Conservation (phyloP, 2,113 vertebrate species). For the crab-eating macaque (Macaca fascicularis) region DNA sequence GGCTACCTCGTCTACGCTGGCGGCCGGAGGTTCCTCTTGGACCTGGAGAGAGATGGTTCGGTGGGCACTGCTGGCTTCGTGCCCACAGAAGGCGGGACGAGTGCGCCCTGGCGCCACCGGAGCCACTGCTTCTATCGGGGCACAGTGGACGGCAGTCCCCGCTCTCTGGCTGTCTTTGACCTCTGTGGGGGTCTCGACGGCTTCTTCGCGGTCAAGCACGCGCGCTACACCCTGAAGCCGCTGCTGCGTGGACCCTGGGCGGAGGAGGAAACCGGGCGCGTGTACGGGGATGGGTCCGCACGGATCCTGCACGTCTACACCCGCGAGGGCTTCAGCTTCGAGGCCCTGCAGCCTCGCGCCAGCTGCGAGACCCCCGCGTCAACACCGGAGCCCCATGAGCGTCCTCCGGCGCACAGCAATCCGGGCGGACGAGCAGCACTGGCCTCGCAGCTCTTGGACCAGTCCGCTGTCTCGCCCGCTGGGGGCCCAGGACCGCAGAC, state of each 20-base stretch:
- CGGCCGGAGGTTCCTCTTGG: conserved; percentile 91
- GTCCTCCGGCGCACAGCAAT: conserved; percentile 10
- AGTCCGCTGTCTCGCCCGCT: background rate
- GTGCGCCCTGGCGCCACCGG: conserved; percentile 68
- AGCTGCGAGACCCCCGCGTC: conserved; percentile 75
- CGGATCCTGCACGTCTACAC: conserved; percentile 87
- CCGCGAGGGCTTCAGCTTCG: conserved; percentile 91
- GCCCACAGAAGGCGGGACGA: conserved; percentile 73
- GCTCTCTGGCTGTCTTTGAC: conserved; percentile 93
- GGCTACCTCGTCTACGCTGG: conserved; percentile 93
- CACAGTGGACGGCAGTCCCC: conserved; percentile 91
- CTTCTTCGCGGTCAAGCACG: conserved; percentile 91
- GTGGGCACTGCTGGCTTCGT: conserved; percentile 80
- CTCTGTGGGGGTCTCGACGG: conserved; percentile 93
- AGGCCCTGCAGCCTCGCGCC: conserved; percentile 85
- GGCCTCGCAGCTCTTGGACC: background rate
- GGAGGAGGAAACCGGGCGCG: conserved; percentile 70
- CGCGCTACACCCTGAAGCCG: conserved; percentile 91
- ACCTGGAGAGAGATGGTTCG: conserved; percentile 91
- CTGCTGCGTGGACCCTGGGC: conserved; percentile 80
- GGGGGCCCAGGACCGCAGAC: background rate
- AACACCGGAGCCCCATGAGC: background rate
- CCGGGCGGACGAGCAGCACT: conserved; percentile 29
- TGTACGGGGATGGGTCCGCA: conserved; percentile 86
- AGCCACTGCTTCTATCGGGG: conserved; percentile 91